phyloP scores from a whole-genome alignment of 2,888 invertebrate genomes.

The Pantelozetes paolii region DNA sequence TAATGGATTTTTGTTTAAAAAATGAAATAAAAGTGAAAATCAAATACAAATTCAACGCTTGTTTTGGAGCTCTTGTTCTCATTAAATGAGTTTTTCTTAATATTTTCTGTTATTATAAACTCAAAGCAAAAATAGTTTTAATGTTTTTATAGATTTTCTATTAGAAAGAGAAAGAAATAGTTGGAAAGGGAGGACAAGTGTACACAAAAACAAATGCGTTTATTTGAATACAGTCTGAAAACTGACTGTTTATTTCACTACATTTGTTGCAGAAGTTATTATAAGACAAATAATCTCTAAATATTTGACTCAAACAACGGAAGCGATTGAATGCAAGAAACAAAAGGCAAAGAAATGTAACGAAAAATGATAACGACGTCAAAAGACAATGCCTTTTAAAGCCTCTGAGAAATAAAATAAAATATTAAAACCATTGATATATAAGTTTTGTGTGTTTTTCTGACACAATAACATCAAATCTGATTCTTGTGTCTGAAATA shows the following conservation, averaged over 20 bases:
- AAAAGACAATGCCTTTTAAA: conserved; percentile 27
- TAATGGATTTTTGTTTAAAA: conserved; percentile 22
- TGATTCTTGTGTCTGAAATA: neutral
- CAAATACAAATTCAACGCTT: neutral
- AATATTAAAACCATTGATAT: neutral
- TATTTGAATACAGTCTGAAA: neutral
- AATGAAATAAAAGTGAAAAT: conserved; percentile 1
- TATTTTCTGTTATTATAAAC: neutral
- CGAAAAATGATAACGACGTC: conserved; percentile 30
- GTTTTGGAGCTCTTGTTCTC: neutral
- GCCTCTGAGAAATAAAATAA: neutral
- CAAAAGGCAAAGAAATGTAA: neutral
- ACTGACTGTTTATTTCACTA: conserved; percentile 25
- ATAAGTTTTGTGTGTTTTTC: too few species aligned
- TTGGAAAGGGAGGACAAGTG: too few species aligned
- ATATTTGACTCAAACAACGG: conserved; percentile 26
- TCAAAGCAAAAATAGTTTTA: neutral
- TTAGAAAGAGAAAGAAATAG: neutral
- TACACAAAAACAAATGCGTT: neutral
- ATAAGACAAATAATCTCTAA: conserved; percentile 15
- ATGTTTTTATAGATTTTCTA: conserved; percentile 24
- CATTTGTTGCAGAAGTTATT: conserved; percentile 5
- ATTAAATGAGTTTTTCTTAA: neutral
- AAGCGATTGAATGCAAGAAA: too few species aligned
- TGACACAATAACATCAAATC: too few species aligned